Base-by-base conservation (phyloP, 2,797 vertebrate genomes). In the Nyctibius grandis region DNA sequence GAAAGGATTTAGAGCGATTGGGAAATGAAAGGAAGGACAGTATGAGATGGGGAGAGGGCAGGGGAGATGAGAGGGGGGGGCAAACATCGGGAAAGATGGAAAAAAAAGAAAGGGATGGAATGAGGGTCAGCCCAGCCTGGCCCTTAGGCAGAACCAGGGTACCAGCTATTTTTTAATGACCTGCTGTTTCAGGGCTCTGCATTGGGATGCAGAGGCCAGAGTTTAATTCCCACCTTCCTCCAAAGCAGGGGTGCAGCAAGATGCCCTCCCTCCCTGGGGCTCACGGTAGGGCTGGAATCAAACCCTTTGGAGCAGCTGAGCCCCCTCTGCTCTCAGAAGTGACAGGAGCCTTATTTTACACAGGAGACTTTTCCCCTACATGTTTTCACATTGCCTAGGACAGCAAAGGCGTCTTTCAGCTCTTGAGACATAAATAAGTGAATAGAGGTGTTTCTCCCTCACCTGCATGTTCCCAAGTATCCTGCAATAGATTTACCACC, bases 141-240 rank as follows among this genome's bases (percentile, higher is more conserved):
- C 15, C 40, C 9, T 0, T 4, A 25, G 40, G 25, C 2, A 42
- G 21, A 60, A 48, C 12, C 5, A 8, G 16, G 15, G 8, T 5
- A 11, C 3, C 10, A 14, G 33, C 44, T 36, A 3, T 17, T 64
- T 64, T 74, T 51, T 17, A 34, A 8, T 1, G 14, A 57, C 6
- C 23, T 4, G 63, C 42, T 61, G 7, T 19, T 34, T 9, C 40
- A 23, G 29, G 33, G 45, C 53, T 79, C 60, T 59, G 42, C 19
- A 0, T 0, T 18, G 83, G 14, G 18, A 38, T 47, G 15, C 25
- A 33, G 48, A 33, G 12, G 6, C 3, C 34, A 11, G 56, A 50
- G 38, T 3, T 64, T 13, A 9, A 45, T 44, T 76, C 59, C 34
- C 29, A 26, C 8, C 7, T 47, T 11, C 10, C 28, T 31, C 19